phyloP scores from a whole-genome alignment of 2,888 invertebrate genomes.

The Ormyrus pomaceus region DNA sequence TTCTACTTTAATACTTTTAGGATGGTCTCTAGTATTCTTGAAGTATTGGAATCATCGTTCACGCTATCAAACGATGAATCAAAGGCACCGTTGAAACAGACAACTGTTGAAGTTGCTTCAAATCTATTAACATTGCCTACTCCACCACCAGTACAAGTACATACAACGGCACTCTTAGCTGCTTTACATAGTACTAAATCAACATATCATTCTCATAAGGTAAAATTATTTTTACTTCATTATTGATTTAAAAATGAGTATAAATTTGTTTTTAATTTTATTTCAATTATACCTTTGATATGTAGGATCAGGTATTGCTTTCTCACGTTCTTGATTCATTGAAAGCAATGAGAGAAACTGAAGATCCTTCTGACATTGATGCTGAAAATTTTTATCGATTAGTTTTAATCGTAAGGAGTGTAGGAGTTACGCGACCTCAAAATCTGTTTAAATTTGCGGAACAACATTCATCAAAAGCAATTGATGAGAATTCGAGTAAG shows the following conservation, averaged over 20 bases:
- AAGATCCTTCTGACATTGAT: constrained; percentile 85
- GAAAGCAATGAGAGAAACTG: constrained; percentile 79
- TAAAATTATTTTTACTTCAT: constrained; percentile 67
- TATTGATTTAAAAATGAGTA: neutral
- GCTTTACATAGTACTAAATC: constrained; percentile 85
- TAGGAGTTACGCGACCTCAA: constrained; percentile 89
- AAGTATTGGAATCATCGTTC: constrained; percentile 86
- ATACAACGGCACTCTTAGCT: constrained; percentile 89
- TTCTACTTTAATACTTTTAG: constrained; percentile 70
- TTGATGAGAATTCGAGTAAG: constrained; percentile 71
- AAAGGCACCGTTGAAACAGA: constrained; percentile 76
- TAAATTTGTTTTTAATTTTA: constrained; percentile 63
- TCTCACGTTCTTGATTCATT: constrained; percentile 85
- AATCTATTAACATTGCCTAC: constrained; percentile 83
- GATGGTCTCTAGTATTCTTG: constrained; percentile 82
- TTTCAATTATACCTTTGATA: constrained; percentile 39
- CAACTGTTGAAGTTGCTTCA: constrained; percentile 82
- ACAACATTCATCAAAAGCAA: constrained; percentile 77
- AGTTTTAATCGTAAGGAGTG: constrained; percentile 88
- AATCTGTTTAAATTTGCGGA: constrained; percentile 86
- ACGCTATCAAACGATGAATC: constrained; percentile 78
- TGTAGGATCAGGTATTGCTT: constrained; percentile 89
- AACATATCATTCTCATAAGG: constrained; percentile 92
- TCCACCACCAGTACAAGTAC: constrained; percentile 84
- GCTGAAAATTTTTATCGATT: constrained; percentile 94